Conservation (phyloP, 2,113 vertebrate species). For the Antigone vipio region DNA sequence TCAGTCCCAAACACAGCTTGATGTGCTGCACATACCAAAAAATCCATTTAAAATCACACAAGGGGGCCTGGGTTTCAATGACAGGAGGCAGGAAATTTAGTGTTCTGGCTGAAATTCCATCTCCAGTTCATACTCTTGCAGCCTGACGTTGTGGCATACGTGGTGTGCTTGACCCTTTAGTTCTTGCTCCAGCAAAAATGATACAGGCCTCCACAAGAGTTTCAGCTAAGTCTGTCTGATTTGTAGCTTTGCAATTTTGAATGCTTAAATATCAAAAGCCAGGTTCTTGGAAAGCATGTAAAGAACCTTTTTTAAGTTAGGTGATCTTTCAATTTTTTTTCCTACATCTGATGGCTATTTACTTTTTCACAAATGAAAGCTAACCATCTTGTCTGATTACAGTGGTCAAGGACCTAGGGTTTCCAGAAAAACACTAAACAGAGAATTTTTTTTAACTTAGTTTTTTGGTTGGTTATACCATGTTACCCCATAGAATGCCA, state of each 20-base stretch:
- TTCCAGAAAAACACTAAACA: background rate
- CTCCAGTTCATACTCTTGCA: background rate
- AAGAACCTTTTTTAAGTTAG: background rate
- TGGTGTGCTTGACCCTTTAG: background rate
- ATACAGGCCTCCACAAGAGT: slow-evolving; percentile 2
- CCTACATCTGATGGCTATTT: background rate
- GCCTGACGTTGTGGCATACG: background rate
- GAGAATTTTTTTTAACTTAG: background rate
- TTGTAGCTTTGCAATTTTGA: background rate
- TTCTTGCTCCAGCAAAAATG: background rate
- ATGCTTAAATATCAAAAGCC: background rate
- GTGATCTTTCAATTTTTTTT: background rate
- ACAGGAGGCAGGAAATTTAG: slow-evolving; percentile 39
- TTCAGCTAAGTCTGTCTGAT: background rate
- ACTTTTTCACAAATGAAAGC: background rate
- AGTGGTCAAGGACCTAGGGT: background rate
- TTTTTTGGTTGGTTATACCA: no score
- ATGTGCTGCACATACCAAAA: slow-evolving; percentile 12
- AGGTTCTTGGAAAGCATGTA: background rate
- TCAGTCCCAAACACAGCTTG: slow-evolving; percentile 38
- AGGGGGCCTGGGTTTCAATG: slow-evolving; percentile 2
- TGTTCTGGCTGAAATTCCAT: slow-evolving; percentile 45
- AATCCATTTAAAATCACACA: slow-evolving; percentile 42
- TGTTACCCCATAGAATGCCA: background rate
- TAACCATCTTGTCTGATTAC: background rate